These are phyloP conservation scores for Pteronotus mesoamericanus DNA, from an alignment of 2,797 vertebrate genomes.

Conservation along the genomic window DNA sequence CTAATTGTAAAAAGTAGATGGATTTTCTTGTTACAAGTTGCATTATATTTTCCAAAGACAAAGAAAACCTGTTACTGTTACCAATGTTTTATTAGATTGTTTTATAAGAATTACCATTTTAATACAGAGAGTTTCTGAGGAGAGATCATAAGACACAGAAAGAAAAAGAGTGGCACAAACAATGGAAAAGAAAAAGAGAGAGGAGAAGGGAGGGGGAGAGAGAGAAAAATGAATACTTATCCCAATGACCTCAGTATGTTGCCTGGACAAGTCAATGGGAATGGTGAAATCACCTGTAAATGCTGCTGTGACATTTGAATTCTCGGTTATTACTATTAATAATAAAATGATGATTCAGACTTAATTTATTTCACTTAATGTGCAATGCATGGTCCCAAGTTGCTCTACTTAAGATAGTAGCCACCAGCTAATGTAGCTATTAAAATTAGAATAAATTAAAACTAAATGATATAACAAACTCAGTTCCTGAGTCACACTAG, in stretches of 20 bases:
- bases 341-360: background rate
- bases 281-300: background rate
- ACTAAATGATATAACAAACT: background rate
- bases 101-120: constrained; percentile 54
- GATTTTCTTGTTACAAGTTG: constrained; percentile 31
- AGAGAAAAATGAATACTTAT: background rate
- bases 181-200: background rate
- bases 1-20: constrained; percentile 57
- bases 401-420: background rate
- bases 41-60: constrained; percentile 55
- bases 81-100: constrained; percentile 39
- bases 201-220: no score
- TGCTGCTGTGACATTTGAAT: background rate
- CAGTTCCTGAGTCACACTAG: background rate
- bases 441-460: background rate
- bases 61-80: constrained; percentile 51
- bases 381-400: background rate
- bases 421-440: background rate
- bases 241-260: background rate
- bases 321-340: background rate
- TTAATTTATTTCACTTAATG: background rate
- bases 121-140: constrained; percentile 37
- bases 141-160: background rate
- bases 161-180: background rate
- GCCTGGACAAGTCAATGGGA: background rate